Evolutionary conservation across 1,140 invertebrate species (phyloP), one percentile per base, ranked within the genome.

Genomic region (Drosophila seguyi): DNA sequence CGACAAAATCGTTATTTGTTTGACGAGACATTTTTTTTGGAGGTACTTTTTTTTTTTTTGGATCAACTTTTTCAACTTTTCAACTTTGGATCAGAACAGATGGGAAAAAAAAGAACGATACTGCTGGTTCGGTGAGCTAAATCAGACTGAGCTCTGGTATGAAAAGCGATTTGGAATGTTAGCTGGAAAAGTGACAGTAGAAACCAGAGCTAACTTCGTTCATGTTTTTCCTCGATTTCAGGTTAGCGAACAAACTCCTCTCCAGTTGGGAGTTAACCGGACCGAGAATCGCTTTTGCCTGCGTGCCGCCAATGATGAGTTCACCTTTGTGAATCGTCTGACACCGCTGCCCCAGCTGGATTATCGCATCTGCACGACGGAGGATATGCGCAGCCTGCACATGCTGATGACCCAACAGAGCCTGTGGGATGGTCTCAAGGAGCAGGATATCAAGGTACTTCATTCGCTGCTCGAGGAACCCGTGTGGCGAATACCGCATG

Each of bases 291-390:
- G 96, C 83, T 95, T 98, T 50, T 98, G 96, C 75, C 86, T 97
- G 0, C 95, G 95, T 85, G 96, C 96, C 0, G 94, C 95, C 83
- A 95, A 96, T 75, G 96, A 97, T 74, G 94, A 95, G 20, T 97
- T 97, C 90, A 96, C 96, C 1, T 97, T 95, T 78, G 95, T 96
- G 1, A 96, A 96, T 84, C 94, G 94, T 7, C 74, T 95, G 14
- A 95, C 95, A 0, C 92, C 94, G 5, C 79, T 94, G 27, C 95
- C 96, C 0, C 94, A 96, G 68, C 92, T 98, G 65, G 97, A 96
- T 61, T 98, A 98, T 78, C 96, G 97, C 38, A 96, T 98, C 39
- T 98, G 97, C 79, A 96, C 96, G 0, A 95, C 96, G 0, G 93
- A 94, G 61, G 96, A 97, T 72, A 96, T 97, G 94, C 96, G 95